Conservation (phyloP, 1,140 invertebrate species). For the Macrobrachium nipponense region DNA sequence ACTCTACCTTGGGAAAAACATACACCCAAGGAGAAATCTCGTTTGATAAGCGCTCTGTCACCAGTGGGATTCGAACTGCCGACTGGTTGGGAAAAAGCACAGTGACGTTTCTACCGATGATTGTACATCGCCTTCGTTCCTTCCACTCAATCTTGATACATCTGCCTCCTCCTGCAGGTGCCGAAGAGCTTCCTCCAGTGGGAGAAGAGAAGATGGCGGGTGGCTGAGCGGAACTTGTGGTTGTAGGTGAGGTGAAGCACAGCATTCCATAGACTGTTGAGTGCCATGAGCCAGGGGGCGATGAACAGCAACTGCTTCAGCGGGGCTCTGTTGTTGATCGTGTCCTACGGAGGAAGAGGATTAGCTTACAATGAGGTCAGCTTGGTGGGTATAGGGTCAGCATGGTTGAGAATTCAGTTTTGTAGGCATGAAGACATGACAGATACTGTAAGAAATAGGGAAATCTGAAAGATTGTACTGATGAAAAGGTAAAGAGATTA, state of each 20-base stretch:
- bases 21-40: too few species aligned
- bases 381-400: neutral
- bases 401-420: too few species aligned
- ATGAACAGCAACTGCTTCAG: slow-evolving; percentile 59
- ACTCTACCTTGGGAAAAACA: too few species aligned
- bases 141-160: neutral
- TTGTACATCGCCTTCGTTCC: neutral
- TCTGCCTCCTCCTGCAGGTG: neutral
- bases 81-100: too few species aligned
- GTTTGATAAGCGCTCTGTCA: too few species aligned
- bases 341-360: slow-evolving; percentile 29
- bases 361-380: neutral
- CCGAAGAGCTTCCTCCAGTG: slow-evolving; percentile 29
- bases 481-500: too few species aligned
- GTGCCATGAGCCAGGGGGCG: slow-evolving; percentile 58
- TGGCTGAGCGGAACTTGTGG: slow-evolving; percentile 55
- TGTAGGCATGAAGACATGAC: too few species aligned
- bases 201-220: slow-evolving; percentile 34
- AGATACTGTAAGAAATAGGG: too few species aligned
- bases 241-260: slow-evolving; percentile 58
- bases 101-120: too few species aligned
- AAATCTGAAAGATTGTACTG: too few species aligned
- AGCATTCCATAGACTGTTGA: slow-evolving; percentile 62
- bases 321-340: slow-evolving; percentile 53
- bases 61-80: too few species aligned